A percentile compares a stretch with the other conserved stretches of the same genome.
Evolutionary conservation across 1,140 invertebrate genomes (phyloP).

Genomic region (Trichomalopsis sarcophagae): DNA sequence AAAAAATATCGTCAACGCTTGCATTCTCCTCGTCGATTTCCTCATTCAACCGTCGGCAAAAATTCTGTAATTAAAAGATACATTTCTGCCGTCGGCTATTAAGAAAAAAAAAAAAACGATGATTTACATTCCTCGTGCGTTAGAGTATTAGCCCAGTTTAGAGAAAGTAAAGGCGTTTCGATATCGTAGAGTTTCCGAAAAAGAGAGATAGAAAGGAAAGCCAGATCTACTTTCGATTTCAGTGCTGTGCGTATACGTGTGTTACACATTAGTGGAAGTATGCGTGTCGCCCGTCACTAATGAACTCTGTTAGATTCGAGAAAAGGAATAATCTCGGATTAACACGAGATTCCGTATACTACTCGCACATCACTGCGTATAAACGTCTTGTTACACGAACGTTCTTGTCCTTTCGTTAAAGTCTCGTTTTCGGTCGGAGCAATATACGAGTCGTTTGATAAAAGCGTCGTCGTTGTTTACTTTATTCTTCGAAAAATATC

Average conservation of each 20-base stretch:
- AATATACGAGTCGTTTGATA: too few species aligned
- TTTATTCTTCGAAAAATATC: too few species aligned
- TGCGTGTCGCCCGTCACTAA: neutral
- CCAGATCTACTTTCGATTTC: neutral
- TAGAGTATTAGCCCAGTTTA: neutral
- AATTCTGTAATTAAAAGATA: neutral
- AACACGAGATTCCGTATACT: too few species aligned
- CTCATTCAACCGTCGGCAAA: too few species aligned
- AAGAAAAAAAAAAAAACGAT: neutral
- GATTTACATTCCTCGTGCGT: neutral
- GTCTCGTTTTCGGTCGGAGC: too few species aligned
- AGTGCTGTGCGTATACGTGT: too few species aligned
- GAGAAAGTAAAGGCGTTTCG: neutral
- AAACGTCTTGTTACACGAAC: too few species aligned
- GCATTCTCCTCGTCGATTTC: too few species aligned
- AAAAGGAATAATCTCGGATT: neutral
- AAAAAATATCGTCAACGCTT: too few species aligned
- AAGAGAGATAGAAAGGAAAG: neutral
- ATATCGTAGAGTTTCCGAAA: neutral
- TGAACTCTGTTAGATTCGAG: neutral
- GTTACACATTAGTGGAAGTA: neutral
- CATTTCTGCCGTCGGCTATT: neutral
- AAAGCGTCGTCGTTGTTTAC: too few species aligned
- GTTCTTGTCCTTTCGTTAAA: too few species aligned
- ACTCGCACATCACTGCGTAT: too few species aligned